Evolutionary conservation across 2,888 invertebrate genomes (phyloP).

Genomic region (Pristionchus fissidentatus): DNA sequence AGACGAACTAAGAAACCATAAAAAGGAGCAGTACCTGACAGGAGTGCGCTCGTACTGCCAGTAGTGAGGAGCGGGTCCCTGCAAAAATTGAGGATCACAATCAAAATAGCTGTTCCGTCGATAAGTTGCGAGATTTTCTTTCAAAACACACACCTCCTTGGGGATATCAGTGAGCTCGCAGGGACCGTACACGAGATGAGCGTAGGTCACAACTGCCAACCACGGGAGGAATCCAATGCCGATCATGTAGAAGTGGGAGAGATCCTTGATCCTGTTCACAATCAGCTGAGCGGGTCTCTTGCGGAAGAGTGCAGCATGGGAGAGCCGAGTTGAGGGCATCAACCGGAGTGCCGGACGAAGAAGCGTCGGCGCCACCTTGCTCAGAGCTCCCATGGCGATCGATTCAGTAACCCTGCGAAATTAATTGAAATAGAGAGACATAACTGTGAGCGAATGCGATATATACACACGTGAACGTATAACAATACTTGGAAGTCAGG

Average conservation of each 20-base stretch:
- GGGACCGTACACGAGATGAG: slow-evolving; percentile 66
- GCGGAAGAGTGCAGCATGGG: slow-evolving; percentile 69
- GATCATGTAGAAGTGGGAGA: slow-evolving; percentile 71
- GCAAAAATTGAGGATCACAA: slow-evolving; percentile 28
- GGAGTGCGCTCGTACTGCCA: slow-evolving; percentile 74
- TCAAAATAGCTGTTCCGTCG: neutral
- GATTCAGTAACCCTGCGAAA: slow-evolving; percentile 43
- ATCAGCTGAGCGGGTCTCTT: slow-evolving; percentile 72
- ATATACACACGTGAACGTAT: neutral
- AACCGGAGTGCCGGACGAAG: slow-evolving; percentile 41
- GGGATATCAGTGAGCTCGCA: slow-evolving; percentile 71
- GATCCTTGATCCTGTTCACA: slow-evolving; percentile 72
- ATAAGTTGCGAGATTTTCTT: neutral
- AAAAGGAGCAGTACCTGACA: slow-evolving; percentile 61
- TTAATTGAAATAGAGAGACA: neutral
- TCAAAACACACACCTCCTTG: slow-evolving; percentile 56
- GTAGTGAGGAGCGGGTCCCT: slow-evolving; percentile 69
- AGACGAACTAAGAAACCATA: too few relatives aligned
- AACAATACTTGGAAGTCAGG: neutral
- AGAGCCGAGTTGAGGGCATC: slow-evolving; percentile 59
- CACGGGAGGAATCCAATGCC: slow-evolving; percentile 70
- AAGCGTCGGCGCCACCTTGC: slow-evolving; percentile 45
- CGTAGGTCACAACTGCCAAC: slow-evolving; percentile 61
- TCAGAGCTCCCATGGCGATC: slow-evolving; percentile 46
- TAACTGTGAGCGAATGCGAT: neutral